Base-by-base conservation (phyloP, 1,140 invertebrate genomes). In the Calycopis cecrops region DNA sequence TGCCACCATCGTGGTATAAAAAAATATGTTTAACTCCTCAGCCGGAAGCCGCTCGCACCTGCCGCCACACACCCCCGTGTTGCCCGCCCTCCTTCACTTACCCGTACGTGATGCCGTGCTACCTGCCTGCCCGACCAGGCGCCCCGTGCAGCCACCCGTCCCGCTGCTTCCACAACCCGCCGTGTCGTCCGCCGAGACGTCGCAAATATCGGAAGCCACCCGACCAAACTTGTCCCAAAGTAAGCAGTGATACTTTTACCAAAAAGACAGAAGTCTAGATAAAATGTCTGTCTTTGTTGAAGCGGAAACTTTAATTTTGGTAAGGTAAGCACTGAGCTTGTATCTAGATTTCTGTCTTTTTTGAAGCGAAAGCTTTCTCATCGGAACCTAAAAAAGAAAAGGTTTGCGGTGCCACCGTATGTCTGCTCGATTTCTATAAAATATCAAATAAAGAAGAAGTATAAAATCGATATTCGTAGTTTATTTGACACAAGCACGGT, bases 51-150 rank as follows among this genome's bases (percentile, higher is more conserved):
- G 73, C 76, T 7, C 66, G 79, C 8, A 62, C 71, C 10, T 85
- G 82, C 60, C 65, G 71, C 50, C 82, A 85, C 53, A 18, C 60
- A 4, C 82, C 82, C 0, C 69, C 55, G 7, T 85, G 82, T 53
- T 33, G 74, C 0, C 79, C 79, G 0, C 79, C 82, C 1, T 76
- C 77, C 0, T 67, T 73, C 0, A 77, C 75, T 53, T 85, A 80
- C 40, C 82, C 82, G 0, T 82, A 79, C 55, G 57, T 85, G 14
- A 80, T 82, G 79, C 82, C 79, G 3, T 85, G 82, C 52, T 85
- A 62, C 65, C 84, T 80, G 80, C 83, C 80, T 0, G 63, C 76
- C 0, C 51, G 79, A 6, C 64, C 77, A 0, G 70, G 71, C 1
- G 83, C 83, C 0, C 83, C 83, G 0, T 86, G 83, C 59, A 73